Evolutionary conservation across 2,888 invertebrate genomes (phyloP).

Genomic region (Clistopyga incitator): DNA sequence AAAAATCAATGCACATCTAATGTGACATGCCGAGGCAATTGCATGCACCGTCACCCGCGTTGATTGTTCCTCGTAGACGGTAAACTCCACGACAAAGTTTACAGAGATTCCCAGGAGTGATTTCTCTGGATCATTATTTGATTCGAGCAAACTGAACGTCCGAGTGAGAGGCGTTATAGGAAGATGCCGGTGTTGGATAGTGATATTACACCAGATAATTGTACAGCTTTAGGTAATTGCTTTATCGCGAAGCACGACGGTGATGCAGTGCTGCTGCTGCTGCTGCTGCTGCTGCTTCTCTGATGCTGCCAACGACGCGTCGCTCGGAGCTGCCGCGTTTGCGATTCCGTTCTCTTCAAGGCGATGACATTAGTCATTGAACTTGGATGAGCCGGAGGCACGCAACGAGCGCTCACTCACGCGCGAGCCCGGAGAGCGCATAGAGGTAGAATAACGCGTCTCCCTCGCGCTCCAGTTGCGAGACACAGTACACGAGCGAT

Average conservation of each 20-base stretch:
- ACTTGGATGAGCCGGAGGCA: slow-evolving; percentile 50
- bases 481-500: slow-evolving; percentile 38
- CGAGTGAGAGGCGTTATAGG: slow-evolving; percentile 3
- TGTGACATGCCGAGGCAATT: too few relatives aligned
- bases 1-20: too few relatives aligned
- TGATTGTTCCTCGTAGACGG: neutral
- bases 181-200: slow-evolving; percentile 1
- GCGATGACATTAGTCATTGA: slow-evolving; percentile 63
- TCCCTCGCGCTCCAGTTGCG: slow-evolving; percentile 31
- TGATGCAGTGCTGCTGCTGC: slow-evolving; percentile 39
- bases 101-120: slow-evolving; percentile 14
- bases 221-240: slow-evolving; percentile 45
- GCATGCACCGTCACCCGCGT: neutral
- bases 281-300: slow-evolving; percentile 19
- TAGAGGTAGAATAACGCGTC: slow-evolving; percentile 22
- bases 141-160: slow-evolving; percentile 23
- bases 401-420: slow-evolving; percentile 12
- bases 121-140: slow-evolving; percentile 21
- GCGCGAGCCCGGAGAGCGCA: slow-evolving; percentile 2
- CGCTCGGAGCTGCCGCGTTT: neutral
- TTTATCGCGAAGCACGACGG: slow-evolving; percentile 44
- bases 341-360: slow-evolving; percentile 13
- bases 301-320: neutral
- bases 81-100: slow-evolving; percentile 2
- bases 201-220: slow-evolving; percentile 35